phyloP scores from a whole-genome alignment of 2,113 vertebrate genomes.

The Leptobrachium leishanense region DNA sequence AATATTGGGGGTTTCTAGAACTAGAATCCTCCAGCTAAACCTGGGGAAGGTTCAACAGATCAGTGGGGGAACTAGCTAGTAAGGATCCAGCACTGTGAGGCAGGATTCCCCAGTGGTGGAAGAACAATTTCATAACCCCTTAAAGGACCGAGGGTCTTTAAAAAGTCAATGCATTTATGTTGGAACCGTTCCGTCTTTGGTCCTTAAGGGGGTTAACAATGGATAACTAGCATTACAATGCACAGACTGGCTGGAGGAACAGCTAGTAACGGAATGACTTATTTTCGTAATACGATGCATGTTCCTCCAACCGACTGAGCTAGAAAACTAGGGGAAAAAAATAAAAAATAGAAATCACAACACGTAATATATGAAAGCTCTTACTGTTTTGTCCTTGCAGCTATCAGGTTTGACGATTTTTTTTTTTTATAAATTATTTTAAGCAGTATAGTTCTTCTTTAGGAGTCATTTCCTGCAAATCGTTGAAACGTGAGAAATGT shows the following conservation, averaged over 20 bases:
- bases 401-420: conserved; percentile 48
- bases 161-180: too few relatives aligned
- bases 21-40: too few relatives aligned
- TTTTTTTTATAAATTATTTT: conserved; percentile 51
- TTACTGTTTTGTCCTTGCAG: conserved; percentile 52
- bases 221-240: neutral
- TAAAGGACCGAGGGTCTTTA: too few relatives aligned
- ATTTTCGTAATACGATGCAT: neutral
- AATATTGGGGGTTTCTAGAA: too few relatives aligned
- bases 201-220: neutral
- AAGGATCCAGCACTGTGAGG: too few relatives aligned
- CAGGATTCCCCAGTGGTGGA: too few relatives aligned
- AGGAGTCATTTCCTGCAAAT: conserved; percentile 54
- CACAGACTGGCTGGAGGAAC: neutral
- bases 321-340: neutral
- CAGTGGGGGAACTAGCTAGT: too few relatives aligned
- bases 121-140: too few relatives aligned
- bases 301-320: neutral
- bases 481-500: conserved; percentile 52
- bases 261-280: neutral
- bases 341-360: conserved; percentile 30
- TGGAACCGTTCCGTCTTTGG: too few relatives aligned
- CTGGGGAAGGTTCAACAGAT: too few relatives aligned
- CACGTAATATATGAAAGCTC: conserved; percentile 46
- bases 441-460: conserved; percentile 51